These are phyloP conservation scores for Apantesis nais DNA, from an alignment of 2,888 invertebrate genomes.

Conservation along the genomic window DNA sequence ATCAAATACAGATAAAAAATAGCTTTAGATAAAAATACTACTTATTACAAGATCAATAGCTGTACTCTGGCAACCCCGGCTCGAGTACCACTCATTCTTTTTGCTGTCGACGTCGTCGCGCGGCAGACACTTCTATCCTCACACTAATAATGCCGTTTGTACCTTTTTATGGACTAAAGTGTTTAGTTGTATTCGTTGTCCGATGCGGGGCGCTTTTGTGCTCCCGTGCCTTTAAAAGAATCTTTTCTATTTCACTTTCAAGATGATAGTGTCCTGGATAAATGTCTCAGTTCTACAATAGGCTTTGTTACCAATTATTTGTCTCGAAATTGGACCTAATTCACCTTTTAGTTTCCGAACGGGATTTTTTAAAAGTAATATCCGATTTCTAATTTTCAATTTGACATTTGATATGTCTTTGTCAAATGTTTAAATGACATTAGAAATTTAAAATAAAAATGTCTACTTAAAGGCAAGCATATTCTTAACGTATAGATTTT, in stretches of 20 bases:
- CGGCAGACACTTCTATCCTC: constrained; percentile 77
- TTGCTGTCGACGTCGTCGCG: constrained; percentile 68
- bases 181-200: constrained; percentile 82
- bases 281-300: constrained; percentile 36
- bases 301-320: constrained; percentile 25
- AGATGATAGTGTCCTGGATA: constrained; percentile 53
- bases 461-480: too few relatives aligned
- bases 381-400: not conserved
- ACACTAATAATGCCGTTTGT: constrained; percentile 81
- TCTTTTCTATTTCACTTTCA: constrained; percentile 67
- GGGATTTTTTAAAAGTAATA: not conserved
- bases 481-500: too few relatives aligned
- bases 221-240: constrained; percentile 14
- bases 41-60: not conserved
- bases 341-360: not conserved
- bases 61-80: not conserved
- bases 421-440: not conserved
- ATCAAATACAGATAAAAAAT: too few relatives aligned
- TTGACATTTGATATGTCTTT: not conserved
- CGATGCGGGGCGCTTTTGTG: constrained; percentile 76
- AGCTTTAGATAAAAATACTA: too few relatives aligned
- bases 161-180: constrained; percentile 78
- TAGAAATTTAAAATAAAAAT: not conserved
- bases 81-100: constrained; percentile 67
- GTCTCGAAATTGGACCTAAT: not conserved